Base-by-base conservation (phyloP, 2,113 vertebrate genomes). In the Zapornia atra region DNA sequence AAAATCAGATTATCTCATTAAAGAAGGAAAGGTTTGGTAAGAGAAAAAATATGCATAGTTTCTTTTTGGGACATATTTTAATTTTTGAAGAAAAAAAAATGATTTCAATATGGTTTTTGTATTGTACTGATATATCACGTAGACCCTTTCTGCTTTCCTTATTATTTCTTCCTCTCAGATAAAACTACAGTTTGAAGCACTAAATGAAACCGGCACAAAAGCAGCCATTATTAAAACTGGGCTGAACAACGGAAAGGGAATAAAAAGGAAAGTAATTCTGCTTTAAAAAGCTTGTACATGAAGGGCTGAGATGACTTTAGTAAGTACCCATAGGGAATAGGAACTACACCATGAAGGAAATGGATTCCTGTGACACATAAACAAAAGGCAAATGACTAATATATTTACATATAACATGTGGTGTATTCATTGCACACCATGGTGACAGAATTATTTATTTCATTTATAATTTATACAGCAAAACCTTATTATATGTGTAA, bases 401-500 rank as follows among this genome's bases (percentile, higher is more conserved):
- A 97, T 98, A 98, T 98, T 98, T 98, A 98, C 98, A 98, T 98
- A 98, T 97, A 98, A 97, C 98, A 98, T 97, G 98, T 98, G 97
- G 98, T 97, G 97, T 97, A 95, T 98, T 98, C 97, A 97, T 97
- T 97, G 97, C 97, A 97, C 97, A 97, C 98, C 96, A 96, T 79
- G 93, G 97, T 98, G 97, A 98, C 97, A 98, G 96, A 96, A 98
- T 96, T 98, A 98, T 97, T 98, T 98, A 98, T 98, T 98, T 98
- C 98, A 98, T 98, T 98, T 98, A 98, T 98, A 98, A 98, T 98
- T 98, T 98, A 98, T 98, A 95, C 94, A 92, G 92, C 56, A 97
- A 98, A 98, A 98, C 92, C 98, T 98, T 98, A 98, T 98, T 98
- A 98, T 98, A 98, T 98, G 98, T 98, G 98, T 98, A 98, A 98